Conservation (phyloP, 2,113 vertebrate species). For the Salvelinus sp. region DNA sequence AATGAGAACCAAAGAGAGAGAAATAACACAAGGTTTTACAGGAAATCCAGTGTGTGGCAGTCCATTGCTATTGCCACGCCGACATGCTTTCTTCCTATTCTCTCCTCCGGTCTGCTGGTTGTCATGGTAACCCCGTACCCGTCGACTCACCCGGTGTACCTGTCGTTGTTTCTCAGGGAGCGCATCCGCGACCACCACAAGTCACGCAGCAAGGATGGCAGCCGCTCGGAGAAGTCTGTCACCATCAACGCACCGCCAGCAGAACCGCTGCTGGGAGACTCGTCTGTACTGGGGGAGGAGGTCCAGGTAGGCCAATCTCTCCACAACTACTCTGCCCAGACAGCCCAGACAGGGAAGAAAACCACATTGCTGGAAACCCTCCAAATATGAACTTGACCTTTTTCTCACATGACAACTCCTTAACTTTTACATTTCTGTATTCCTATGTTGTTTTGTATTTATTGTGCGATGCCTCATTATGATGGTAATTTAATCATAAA, state of each 20-base stretch:
- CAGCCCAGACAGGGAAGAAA: too few species aligned
- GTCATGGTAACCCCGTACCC: constrained; percentile 19
- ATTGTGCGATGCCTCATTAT: too few species aligned
- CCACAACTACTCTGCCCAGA: background rate
- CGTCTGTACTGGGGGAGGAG: constrained; percentile 75
- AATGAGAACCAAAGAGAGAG: background rate
- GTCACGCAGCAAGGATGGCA: constrained; percentile 86
- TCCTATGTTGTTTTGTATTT: too few species aligned
- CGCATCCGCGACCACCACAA: constrained; percentile 91
- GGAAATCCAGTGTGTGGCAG: background rate
- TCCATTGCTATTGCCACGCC: background rate
- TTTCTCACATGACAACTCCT: too few species aligned
- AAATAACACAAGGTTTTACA: background rate
- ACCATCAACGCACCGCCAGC: constrained; percentile 90
- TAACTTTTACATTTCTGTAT: too few species aligned
- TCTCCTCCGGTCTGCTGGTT: background rate
- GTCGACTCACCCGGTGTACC: constrained; percentile 25
- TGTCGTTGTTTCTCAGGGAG: constrained; percentile 65
- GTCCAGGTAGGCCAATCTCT: constrained; percentile 77
- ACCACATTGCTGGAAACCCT: background rate
- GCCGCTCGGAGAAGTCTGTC: constrained; percentile 90
- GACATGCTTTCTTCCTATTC: background rate
- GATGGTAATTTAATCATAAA: background rate
- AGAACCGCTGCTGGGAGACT: constrained; percentile 84
- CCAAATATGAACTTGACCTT: too few species aligned